Evolutionary conservation across 2,888 invertebrate genomes (phyloP).

Genomic region (Tribolium freemani): DNA sequence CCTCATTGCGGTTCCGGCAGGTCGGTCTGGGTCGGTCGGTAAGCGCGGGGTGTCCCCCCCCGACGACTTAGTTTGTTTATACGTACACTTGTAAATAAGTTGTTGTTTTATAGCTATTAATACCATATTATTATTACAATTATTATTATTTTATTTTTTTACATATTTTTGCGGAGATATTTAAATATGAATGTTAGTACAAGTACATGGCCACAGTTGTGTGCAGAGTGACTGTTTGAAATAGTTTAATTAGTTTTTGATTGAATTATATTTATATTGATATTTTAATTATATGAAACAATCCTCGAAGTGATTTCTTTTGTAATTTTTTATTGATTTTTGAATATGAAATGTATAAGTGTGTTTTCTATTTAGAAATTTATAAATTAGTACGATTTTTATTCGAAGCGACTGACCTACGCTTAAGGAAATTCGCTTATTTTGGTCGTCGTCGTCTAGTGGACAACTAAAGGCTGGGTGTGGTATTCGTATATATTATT

Average conservation of each 20-base stretch:
- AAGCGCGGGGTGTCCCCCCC: conserved; percentile 46
- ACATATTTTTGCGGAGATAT: conserved; percentile 70
- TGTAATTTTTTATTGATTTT: conserved; percentile 67
- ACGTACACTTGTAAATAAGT: conserved; percentile 68
- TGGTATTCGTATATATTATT: conserved; percentile 52
- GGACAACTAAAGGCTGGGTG: conserved; percentile 53
- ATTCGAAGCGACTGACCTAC: conserved; percentile 62
- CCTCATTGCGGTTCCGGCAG: conserved; percentile 49
- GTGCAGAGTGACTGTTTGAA: conserved; percentile 68
- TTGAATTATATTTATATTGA: conserved; percentile 68
- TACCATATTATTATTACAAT: conserved; percentile 67
- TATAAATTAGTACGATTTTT: conserved; percentile 66
- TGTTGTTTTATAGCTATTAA: conserved; percentile 70
- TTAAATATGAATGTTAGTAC: conserved; percentile 70
- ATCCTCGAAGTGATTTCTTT: conserved; percentile 64
- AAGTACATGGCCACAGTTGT: conserved; percentile 67
- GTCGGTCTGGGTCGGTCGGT: conserved; percentile 58
- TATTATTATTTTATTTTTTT: conserved; percentile 71
- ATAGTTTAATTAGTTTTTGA: conserved; percentile 68
- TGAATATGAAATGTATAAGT: conserved; percentile 68
- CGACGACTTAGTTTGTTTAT: conserved; percentile 66
- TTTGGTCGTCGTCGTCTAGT: conserved; percentile 57
- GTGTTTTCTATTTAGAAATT: conserved; percentile 69
- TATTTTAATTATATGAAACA: conserved; percentile 66
- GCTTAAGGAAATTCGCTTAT: conserved; percentile 61